Base-by-base conservation (phyloP, 2,888 invertebrate genomes). In the Molorchus minor region DNA sequence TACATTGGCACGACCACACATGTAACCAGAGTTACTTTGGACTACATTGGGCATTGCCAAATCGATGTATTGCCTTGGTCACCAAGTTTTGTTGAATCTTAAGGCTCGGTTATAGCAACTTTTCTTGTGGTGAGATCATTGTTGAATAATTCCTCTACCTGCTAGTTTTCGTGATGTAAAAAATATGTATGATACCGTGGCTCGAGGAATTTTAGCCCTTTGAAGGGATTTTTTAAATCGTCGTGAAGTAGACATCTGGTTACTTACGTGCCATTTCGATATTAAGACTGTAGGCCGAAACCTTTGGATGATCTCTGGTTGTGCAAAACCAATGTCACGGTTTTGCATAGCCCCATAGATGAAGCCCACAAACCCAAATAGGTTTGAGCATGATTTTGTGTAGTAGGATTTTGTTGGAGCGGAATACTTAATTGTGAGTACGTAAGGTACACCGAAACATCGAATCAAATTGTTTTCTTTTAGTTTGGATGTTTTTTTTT, bases 271-370 rank as follows among this genome's bases (percentile, higher is more conserved):
- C n/a, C n/a, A n/a, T n/a, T n/a, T n/a, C n/a, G n/a, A n/a, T n/a
- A n/a, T n/a, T n/a, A n/a, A n/a, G n/a, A n/a, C n/a, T n/a, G n/a
- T n/a, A n/a, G n/a, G n/a, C n/a, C 33, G 12, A 15, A 36, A 36
- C 15, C 36, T 36, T 36, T 36, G 36, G 36, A 36, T 36, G 38
- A 15, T 36, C 16, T 33, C 36, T 36, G 46, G 38, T 29, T 10
- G 19, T 35, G 30, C n/a, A n/a, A n/a, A n/a, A n/a, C n/a, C n/a
- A n/a, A n/a, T n/a, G n/a, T n/a, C n/a, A 33, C 16, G 43, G 43
- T 41, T 53, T 53, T 53, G 33, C 17, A 43, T 35, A 41, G 12
- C 41, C 53, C 19, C 53, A 53, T 41, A 41, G 44, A 12, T 53
- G 53, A 30, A 43, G 29, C 30, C 53, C 35, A 19, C 44, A 53